Base-by-base conservation (phyloP, 2,888 invertebrate genomes). In the Meganola albula region DNA sequence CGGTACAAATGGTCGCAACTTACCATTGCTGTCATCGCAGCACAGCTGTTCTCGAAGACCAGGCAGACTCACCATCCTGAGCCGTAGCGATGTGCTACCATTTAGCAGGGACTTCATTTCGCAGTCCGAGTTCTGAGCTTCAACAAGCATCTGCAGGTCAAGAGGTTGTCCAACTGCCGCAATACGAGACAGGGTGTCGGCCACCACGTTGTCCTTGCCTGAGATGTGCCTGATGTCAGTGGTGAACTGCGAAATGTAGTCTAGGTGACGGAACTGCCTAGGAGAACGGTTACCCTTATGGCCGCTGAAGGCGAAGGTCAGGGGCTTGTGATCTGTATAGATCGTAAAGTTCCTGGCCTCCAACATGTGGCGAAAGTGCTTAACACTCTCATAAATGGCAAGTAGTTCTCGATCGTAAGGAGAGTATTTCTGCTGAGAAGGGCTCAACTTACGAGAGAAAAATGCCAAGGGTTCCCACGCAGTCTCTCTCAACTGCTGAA, bases 211-310 rank as follows among this genome's bases (percentile, higher is more conserved):
- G 0, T 36, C 13, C 29, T 42, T 31, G 1, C 45, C 45, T 8
- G 37, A 6, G 5, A 44, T 27, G 30, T 48, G 48, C 9, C 29
- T 16, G 1, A 49, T 51, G 2, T 6, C 24, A 1, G 33, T 26
- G 26, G 40, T 40, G 13, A 48, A 51, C 14, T 50, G 43, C n/a
- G 41, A 41, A 1, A 47, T 50, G 12, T 44, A 48, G 2, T 45
- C 34, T 3, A 44, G 25, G 9, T 49, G 47, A n/a, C 47, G 18
- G 4, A 40, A 43, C 10, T 49, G 47, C 9, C 47, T 20, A 3
- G 40, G 44, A 1, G 50, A 30, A 7, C 33, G 24, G 2, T 45
- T 44, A n/a, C 40, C 45, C 5, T 36, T 13, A 27, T 20, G 29
- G 9, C 7, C 37, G 22, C 39, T 44, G 4, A 35, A 12, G 0